Conservation (phyloP, 2,113 vertebrate genomes). For the Emydura subglobosa region DNA sequence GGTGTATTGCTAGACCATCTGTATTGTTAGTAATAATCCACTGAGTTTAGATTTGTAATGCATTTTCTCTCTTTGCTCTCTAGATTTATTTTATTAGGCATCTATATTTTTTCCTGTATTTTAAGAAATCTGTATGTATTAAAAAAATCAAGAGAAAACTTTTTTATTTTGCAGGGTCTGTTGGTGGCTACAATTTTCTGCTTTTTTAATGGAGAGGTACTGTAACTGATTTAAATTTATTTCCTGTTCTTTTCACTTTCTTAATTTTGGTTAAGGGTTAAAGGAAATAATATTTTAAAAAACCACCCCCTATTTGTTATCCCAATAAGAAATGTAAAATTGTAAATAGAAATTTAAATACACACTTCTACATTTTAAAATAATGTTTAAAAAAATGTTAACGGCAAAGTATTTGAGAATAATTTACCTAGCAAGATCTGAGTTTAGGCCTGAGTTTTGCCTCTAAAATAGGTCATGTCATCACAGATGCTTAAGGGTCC, state of each 20-base stretch:
- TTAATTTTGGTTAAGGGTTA: not conserved
- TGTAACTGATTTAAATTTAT: conserved; percentile 3
- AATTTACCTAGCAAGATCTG: not conserved
- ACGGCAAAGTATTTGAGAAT: not conserved
- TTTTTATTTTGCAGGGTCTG: conserved; percentile 86
- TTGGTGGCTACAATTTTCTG: conserved; percentile 98
- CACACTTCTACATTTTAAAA: not conserved
- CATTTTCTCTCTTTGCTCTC: not conserved
- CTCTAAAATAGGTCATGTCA: not conserved
- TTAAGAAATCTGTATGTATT: not conserved
- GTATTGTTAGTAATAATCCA: not conserved
- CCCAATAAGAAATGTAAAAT: not conserved
- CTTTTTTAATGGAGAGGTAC: conserved; percentile 99
- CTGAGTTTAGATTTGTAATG: not conserved
- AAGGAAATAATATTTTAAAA: not conserved
- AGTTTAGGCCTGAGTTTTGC: not conserved
- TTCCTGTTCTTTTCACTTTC: not conserved
- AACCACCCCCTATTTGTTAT: not conserved
- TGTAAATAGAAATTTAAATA: not conserved
- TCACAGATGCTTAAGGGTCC: not conserved
- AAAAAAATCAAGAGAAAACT: not conserved
- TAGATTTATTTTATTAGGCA: not conserved
- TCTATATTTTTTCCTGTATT: not conserved
- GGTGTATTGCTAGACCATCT: not conserved
- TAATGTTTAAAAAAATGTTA: not conserved